Base-by-base conservation (phyloP, 2,797 vertebrate species). In the Onychomys leucogaster region DNA sequence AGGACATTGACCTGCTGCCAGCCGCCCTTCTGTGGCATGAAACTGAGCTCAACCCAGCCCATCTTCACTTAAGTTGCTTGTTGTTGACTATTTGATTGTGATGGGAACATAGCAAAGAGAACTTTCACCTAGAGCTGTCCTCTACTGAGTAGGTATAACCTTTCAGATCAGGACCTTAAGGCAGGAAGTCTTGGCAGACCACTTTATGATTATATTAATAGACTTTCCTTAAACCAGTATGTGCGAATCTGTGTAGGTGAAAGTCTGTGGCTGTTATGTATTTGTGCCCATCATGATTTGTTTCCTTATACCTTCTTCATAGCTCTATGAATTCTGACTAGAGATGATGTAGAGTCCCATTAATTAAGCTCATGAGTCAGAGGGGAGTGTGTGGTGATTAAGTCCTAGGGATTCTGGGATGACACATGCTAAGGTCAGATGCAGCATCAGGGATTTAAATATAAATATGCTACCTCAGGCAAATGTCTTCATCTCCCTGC, bases 391-490 rank as follows among this genome's bases (percentile, higher is more conserved):
- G 0, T 32, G 12, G 46, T 81, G 83, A 80, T 43, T 77, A 86
- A 78, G 67, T 49, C 61, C 71, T 49, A 41, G 37, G 75, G 17
- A 49, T 86, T 78, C 75, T 63, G 49, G 32, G n/a, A 21, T 29
- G 80, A 94, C 69, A 71, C 34, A 16, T 17, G 17, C 29, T 52
- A 41, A 12, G 10, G 55, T 97, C 88, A 87, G 93, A 94, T 87
- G 69, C 61, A 46, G 2, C 19, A 25, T 67, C 41, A 34, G 67
- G 81, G 34, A 49, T 81, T 87, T 81, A 41, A 90, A 67, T 43
- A 52, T 69, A 77, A 91, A 94, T 52, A 52, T 2, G 17, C n/a
- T 59, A 80, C 41, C 29, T 78, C 41, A 27, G 55, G 43, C 19
- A 83, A 69, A 17, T 34, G 61, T 34, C 46, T 67, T 92, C 41